A percentile compares a stretch with the other conserved stretches of the same genome.
Conservation (phyloP, 2,888 invertebrate species). For the Lepidocyrtinus sp. region DNA sequence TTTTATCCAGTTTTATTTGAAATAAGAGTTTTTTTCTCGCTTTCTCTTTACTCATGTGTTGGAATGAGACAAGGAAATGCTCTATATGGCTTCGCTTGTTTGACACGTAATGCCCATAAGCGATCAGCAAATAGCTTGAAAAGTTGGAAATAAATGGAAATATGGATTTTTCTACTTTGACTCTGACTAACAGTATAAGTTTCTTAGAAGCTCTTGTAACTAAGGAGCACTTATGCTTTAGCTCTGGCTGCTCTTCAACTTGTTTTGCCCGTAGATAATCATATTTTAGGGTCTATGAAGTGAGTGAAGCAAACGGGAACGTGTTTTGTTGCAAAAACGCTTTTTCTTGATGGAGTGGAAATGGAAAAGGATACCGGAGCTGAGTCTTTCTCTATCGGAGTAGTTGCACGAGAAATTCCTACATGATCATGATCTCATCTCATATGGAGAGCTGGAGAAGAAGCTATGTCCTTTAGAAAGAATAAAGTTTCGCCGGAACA, state of each 20-base stretch:
- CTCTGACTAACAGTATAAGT: background rate
- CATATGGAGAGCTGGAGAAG: background rate
- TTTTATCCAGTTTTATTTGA: background rate
- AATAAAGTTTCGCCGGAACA: slow-evolving; percentile 5
- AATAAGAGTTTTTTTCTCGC: background rate
- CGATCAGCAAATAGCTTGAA: slow-evolving; percentile 47
- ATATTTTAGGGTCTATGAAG: slow-evolving; percentile 44
- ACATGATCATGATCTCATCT: background rate
- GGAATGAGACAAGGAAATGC: slow-evolving; percentile 10
- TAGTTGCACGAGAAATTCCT: background rate
- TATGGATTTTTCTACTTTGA: slow-evolving; percentile 39
- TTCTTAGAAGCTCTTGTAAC: background rate
- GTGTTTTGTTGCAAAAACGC: slow-evolving; percentile 34
- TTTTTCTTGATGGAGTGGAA: slow-evolving; percentile 42
- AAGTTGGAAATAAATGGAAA: slow-evolving; percentile 52
- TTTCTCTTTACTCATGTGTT: background rate
- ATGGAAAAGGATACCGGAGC: slow-evolving; percentile 35
- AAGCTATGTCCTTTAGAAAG: background rate
- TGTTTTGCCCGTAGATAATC: slow-evolving; percentile 41
- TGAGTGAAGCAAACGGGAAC: slow-evolving; percentile 16
- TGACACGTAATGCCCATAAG: slow-evolving; percentile 56
- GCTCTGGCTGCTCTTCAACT: slow-evolving; percentile 32
- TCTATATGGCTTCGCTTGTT: slow-evolving; percentile 29
- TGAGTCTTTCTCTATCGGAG: too few species aligned
- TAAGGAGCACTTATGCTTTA: slow-evolving; percentile 13